These are phyloP conservation scores for Pseudomyrmex gracilis DNA, from an alignment of 1,140 invertebrate genomes.

Conservation along the genomic window DNA sequence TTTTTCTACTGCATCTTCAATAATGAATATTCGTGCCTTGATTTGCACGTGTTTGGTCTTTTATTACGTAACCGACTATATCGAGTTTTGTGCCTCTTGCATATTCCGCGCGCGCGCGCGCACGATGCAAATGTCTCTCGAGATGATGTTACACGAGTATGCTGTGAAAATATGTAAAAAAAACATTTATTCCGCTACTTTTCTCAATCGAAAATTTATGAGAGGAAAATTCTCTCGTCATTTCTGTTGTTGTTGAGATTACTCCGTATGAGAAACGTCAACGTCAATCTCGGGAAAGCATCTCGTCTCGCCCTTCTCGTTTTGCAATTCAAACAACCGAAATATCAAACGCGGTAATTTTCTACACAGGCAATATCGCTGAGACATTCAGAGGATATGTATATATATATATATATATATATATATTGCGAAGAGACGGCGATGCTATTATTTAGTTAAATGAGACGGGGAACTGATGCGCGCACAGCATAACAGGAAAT, in stretches of 20 bases:
- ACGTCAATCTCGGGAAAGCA: neutral
- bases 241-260: neutral
- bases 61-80: too few relatives aligned
- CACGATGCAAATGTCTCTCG: too few relatives aligned
- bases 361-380: neutral
- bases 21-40: neutral
- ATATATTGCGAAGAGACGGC: slow-evolving; percentile 25
- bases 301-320: neutral
- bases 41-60: neutral
- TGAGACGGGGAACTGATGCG: slow-evolving; percentile 3
- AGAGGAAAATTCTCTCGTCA: neutral
- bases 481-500: slow-evolving; percentile 71
- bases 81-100: too few relatives aligned
- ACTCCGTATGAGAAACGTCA: neutral
- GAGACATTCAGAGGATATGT: too few relatives aligned
- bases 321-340: slow-evolving; percentile 8
- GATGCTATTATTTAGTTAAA: slow-evolving; percentile 25
- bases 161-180: neutral
- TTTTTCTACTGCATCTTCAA: slow-evolving; percentile 17
- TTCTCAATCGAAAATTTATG: neutral
- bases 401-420: too few relatives aligned
- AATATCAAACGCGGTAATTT: slow-evolving; percentile 13
- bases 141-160: too few relatives aligned
- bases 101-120: too few relatives aligned
- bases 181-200: neutral